Base-by-base conservation (phyloP, 2,888 invertebrate genomes). In the Corbicula japonica region DNA sequence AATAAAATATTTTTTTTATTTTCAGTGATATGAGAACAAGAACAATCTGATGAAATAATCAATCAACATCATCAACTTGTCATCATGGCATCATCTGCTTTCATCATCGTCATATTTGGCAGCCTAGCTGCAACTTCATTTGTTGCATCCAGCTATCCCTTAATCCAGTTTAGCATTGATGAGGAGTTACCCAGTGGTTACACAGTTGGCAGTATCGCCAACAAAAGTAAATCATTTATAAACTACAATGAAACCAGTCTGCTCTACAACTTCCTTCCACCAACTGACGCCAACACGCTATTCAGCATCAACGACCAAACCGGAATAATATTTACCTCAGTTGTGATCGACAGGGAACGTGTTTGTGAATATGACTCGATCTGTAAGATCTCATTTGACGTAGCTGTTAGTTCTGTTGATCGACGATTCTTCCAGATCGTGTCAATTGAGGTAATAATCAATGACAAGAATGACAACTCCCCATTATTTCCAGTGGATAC, bases 401-500 rank as follows among this genome's bases (percentile, higher is more conserved):
- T 90, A 26, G 79, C 84, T 12, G 87, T 88, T 6, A 62, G 60
- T 8, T 79, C 69, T 8, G 66, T 38, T 1, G 83, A 75, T 44
- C 44, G 68, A 6, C 48, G 28, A 5, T 75, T 76, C 18, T 82
- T 81, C 30, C 66, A 82, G 21, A 58, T 88, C 10, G 73, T 88
- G 12, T 73, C 83, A 10, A 86, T 87, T 12, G 74, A 70, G 3
- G 61, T 89, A 18, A 58, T 71, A 41, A 79, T 88, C 8, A 69
- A 78, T 10, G 90, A 89, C 63, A 84, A 86, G 35, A 91, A 90
- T 62, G 90, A 91, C 65, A 89, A 90, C 69, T 77, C 87, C 2
- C 90, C 90, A 8, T 48, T 74, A 26, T 89, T 90, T 75, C 86
- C 86, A 8, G 52, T 75, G 6, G 70, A 80, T 0, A 62, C 56